These are phyloP conservation scores for Drosophila melanocephala DNA, from an alignment of 2,888 invertebrate genomes.

Conservation along the genomic window DNA sequence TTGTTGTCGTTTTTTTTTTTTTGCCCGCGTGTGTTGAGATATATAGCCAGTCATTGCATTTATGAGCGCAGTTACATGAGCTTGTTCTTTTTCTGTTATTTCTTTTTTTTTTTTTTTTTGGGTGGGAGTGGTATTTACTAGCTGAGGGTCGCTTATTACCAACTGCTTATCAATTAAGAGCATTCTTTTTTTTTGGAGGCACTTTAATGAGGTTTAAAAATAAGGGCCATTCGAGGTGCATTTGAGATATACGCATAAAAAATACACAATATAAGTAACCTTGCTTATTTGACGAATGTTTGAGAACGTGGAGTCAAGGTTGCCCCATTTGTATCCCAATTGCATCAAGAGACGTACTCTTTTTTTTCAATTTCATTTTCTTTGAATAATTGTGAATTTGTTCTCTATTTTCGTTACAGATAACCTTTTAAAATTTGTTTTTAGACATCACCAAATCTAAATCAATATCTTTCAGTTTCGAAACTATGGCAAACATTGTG, in stretches of 20 bases:
- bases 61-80: conserved; percentile 55
- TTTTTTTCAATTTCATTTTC: neutral
- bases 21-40: conserved; percentile 42
- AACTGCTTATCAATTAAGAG: conserved; percentile 58
- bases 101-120: conserved; percentile 5
- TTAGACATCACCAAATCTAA: neutral
- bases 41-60: conserved; percentile 66
- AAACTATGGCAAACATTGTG: neutral
- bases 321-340: neutral
- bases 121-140: conserved; percentile 14
- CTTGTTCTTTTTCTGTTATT: conserved; percentile 12
- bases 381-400: neutral
- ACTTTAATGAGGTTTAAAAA: conserved; percentile 29
- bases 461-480: neutral
- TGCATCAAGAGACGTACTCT: neutral
- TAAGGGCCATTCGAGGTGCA: neutral
- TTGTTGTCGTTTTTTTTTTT: neutral
- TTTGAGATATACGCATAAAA: conserved; percentile 8
- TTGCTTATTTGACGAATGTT: neutral
- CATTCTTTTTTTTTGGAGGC: conserved; percentile 22
- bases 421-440: neutral
- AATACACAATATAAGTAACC: neutral
- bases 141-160: conserved; percentile 40
- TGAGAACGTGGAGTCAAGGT: neutral
- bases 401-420: neutral